Percentiles rank a stretch among this genome's conserved stretches.
Conservation (phyloP, 1,140 invertebrate genomes). For the Dendroctonus valens region DNA sequence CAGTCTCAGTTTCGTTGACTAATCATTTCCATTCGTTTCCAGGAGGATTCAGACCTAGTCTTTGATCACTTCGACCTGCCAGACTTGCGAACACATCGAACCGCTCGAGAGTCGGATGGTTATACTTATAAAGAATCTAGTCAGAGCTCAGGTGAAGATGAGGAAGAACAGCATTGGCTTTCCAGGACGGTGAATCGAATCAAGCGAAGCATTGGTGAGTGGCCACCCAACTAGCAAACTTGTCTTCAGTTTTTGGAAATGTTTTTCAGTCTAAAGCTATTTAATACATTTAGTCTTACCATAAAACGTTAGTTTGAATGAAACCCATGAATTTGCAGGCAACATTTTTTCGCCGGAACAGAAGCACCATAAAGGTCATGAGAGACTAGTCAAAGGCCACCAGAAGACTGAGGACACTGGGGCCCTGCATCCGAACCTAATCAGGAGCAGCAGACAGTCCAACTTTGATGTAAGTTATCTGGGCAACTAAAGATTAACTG, state of each 20-base stretch:
- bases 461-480: slow-evolving; percentile 6
- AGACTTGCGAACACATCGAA: slow-evolving; percentile 38
- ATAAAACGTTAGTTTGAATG: no score
- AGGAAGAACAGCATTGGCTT: slow-evolving; percentile 45
- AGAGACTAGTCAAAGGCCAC: slow-evolving; percentile 6
- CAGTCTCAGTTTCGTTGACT: background rate
- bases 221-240: background rate
- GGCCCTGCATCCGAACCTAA: background rate
- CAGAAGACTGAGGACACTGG: background rate
- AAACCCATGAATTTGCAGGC: no score
- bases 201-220: slow-evolving; percentile 41
- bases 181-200: slow-evolving; percentile 43
- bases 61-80: slow-evolving; percentile 46
- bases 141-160: slow-evolving; percentile 23
- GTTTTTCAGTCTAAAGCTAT: no score
- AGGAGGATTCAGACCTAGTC: slow-evolving; percentile 47
- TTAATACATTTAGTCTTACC: no score
- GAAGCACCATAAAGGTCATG: slow-evolving; percentile 1
- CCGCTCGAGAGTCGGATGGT: slow-evolving; percentile 32
- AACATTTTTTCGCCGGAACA: slow-evolving; percentile 22
- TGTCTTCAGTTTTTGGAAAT: background rate
- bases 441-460: slow-evolving; percentile 7
- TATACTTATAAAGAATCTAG: slow-evolving; percentile 38
- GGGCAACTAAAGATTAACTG: background rate
- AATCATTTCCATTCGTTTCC: slow-evolving; percentile 32